Evolutionary conservation across 2,888 invertebrate genomes (phyloP).

Genomic region (Ferrisia virgata): DNA sequence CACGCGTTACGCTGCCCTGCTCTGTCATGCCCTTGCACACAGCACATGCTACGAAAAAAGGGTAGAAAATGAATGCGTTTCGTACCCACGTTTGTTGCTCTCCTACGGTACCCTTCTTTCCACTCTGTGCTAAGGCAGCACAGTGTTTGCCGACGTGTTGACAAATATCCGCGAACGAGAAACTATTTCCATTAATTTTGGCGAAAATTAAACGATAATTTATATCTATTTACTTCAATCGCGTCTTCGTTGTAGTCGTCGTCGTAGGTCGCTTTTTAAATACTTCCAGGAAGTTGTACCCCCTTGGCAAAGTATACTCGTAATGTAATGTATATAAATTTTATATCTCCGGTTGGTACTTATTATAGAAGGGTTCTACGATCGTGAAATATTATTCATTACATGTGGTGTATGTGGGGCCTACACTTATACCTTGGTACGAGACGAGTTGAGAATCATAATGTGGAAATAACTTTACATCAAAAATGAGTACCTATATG

Average conservation of each 20-base stretch:
- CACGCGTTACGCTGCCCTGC: background rate
- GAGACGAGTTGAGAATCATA: no score
- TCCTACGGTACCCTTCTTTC: background rate
- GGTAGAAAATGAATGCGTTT: background rate
- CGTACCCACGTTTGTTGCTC: background rate
- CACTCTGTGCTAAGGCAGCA: no score
- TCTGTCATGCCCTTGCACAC: background rate
- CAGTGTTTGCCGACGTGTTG: background rate
- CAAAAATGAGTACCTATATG: no score
- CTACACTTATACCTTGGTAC: no score
- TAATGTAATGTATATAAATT: no score
- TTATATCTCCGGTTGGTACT: no score
- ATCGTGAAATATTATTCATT: no score
- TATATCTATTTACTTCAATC: slow-evolving; percentile 14
- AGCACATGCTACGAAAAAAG: background rate
- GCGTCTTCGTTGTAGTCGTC: background rate
- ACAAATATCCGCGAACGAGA: background rate
- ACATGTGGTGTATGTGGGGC: no score
- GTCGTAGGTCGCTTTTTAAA: background rate
- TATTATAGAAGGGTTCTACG: no score
- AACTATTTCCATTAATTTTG: slow-evolving; percentile 12
- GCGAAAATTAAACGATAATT: background rate
- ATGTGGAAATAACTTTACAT: no score
- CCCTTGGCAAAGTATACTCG: no score
- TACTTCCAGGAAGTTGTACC: background rate